Conservation (phyloP, 2,113 vertebrate genomes). For the Mesocricetus auratus region DNA sequence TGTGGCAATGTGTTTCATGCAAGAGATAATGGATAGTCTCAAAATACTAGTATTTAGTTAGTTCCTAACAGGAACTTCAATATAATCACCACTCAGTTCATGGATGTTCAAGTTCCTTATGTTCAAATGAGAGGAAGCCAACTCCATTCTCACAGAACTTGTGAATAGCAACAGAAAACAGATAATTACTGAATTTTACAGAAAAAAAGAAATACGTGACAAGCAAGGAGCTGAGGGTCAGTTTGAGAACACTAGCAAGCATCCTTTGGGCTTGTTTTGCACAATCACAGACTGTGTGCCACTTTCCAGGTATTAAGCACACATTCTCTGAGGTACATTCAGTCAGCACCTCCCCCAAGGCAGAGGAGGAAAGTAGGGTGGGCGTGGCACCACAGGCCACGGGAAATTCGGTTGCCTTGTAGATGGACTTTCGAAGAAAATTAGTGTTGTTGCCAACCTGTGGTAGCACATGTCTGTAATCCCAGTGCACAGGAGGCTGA, state of each 20-base stretch:
- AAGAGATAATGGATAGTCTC: neutral
- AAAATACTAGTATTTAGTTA: neutral
- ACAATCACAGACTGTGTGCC: neutral
- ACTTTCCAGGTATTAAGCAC: neutral
- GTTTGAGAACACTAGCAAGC: neutral
- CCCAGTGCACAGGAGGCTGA: neutral
- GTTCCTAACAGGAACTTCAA: neutral
- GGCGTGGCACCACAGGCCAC: neutral
- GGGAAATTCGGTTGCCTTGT: neutral
- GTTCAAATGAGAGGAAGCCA: neutral
- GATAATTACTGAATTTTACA: neutral
- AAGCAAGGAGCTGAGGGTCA: neutral
- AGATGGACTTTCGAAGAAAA: neutral
- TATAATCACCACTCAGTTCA: neutral
- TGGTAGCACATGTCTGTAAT: neutral
- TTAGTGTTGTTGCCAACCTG: neutral
- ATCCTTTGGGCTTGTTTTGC: neutral
- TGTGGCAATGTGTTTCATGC: neutral
- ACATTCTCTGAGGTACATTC: neutral
- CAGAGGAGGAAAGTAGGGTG: neutral
- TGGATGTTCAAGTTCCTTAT: neutral
- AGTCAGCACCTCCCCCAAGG: neutral
- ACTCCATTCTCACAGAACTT: neutral
- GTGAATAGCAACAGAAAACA: neutral
- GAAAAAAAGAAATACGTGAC: conserved; percentile 36